Evolutionary conservation across 2,888 invertebrate genomes (phyloP), one percentile per base, ranked within the genome.

Genomic region (Drosophila pullipes): DNA sequence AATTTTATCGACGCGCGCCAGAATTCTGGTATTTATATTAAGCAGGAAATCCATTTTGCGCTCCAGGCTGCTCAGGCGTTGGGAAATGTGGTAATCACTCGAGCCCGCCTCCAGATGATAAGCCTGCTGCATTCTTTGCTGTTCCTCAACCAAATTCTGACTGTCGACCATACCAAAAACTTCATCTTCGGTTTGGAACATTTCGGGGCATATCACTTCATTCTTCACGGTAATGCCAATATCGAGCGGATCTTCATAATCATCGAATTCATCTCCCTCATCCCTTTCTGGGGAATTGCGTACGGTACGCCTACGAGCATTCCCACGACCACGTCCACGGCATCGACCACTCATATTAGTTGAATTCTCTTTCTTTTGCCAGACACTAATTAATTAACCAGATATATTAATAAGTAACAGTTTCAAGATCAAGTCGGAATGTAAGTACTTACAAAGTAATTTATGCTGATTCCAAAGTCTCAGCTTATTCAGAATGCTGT

Each of bases 11-110:
- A 79, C 80, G 1, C 79, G 53, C 1, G 79, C 80, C 30, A 79
- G 39, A 28, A 79, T 79, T 30, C 80, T 79, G 1, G 80, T 76
- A 39, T 76, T 80, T 7, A 79, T 18, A 55, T 69, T 79, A 0
- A 79, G 63, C 9, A 79, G 61, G 28, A 80, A 79, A 22, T 79
- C 79, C 18, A 79, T 69, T 59, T 80, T 80, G 3, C 79, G 79
- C 44, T 79, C 79, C 16, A 79, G 25, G 22, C 74, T 80, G 16
- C 69, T 66, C 4, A 79, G 22, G 0, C 79, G 80, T n/a, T 80
- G 74, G 3, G 37, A 49, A 4, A 79, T 62, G 4, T 68, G 70
- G 9, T 68, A 50, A 39, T 77, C 65, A 7, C 13, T 61, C 10
- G 67, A 18, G 1, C 37, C 62, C 22, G 50, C 37, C 3, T 69